Evolutionary conservation across 2,113 vertebrate genomes (phyloP), one percentile per base, ranked within the genome.

Genomic region (Redunca redunca): DNA sequence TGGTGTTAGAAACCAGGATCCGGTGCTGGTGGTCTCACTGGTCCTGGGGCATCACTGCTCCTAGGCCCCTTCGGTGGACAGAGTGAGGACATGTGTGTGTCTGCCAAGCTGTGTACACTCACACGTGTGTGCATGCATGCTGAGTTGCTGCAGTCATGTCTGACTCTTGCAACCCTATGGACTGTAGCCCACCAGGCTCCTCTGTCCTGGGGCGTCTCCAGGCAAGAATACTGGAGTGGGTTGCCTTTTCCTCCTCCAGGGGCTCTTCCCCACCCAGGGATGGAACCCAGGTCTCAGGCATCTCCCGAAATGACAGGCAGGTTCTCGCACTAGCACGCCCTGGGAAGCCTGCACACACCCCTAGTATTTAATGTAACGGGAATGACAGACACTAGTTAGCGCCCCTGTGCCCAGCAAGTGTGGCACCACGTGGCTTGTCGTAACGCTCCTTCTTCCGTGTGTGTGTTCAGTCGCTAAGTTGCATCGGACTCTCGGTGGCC

Each of bases 121-220:
- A 14, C 6, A 7, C 5, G 0, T 0, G 4, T 71, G 36, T 25
- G 21, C 36, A 0, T 12, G 67, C 67, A 3, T 40, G 67, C n/a
- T 80, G 17, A 48, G 77, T 19, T 11, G 19, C 10, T 36, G 10
- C 67, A 40, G n/a, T 6, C 67, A 0, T 13, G 67, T 13, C 67
- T 40, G 67, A 40, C 36, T 40, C n/a, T 40, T 40, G 36, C n/a
- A 23, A 12, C 67, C 67, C n/a, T 40, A 3, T 40, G n/a, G n/a
- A 36, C 67, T 40, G 67, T 13, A 40, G 36, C 67, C n/a, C 21
- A 12, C 19, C 67, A 6, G 19, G 67, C n/a, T 40, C 67, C 19
- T n/a, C n/a, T 40, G 67, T 40, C 67, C 67, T 71, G 36, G 5
- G n/a, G 67, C 6, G 3, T 23, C n/a, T 71, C 67, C 10, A 40